A percentile compares a stretch with the other conserved stretches of the same genome.
These are phyloP conservation scores for Pterobdella sp. DNA, from an alignment of 2,888 invertebrate genomes.

Conservation along the genomic window DNA sequence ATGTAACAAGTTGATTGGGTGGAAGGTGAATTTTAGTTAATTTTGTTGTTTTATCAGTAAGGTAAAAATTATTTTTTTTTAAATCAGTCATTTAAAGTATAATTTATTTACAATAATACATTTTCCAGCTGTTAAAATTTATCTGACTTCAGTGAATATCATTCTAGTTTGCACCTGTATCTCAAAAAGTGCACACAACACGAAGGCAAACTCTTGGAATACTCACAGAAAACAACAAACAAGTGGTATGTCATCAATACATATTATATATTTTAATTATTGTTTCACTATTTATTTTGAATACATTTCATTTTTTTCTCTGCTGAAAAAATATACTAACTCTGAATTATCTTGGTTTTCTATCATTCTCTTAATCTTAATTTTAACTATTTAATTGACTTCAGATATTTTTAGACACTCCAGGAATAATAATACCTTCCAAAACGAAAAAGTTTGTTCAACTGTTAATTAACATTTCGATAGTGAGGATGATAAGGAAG, in stretches of 20 bases:
- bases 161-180: conserved; percentile 74
- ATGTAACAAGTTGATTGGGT: conserved; percentile 72
- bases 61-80: conserved; percentile 3
- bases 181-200: conserved; percentile 85
- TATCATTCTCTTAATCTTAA: neutral
- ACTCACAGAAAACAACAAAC: conserved; percentile 66
- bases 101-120: neutral
- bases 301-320: neutral
- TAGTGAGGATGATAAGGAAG: neutral
- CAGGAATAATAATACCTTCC: conserved; percentile 69
- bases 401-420: conserved; percentile 79
- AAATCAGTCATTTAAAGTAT: conserved; percentile 2
- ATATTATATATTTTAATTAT: neutral
- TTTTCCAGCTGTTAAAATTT: too few species aligned
- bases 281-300: neutral
- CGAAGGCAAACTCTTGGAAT: conserved; percentile 66
- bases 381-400: neutral
- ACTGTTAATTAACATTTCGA: neutral
- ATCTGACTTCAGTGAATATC: neutral
- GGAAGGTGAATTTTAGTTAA: conserved; percentile 42
- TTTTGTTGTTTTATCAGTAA: neutral
- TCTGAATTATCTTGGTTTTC: neutral
- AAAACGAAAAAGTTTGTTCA: conserved; percentile 61
- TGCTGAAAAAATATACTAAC: neutral
- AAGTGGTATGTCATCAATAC: conserved; percentile 57